phyloP scores from a whole-genome alignment of 1,140 invertebrate genomes.

The Meloidogyne hapla region DNA sequence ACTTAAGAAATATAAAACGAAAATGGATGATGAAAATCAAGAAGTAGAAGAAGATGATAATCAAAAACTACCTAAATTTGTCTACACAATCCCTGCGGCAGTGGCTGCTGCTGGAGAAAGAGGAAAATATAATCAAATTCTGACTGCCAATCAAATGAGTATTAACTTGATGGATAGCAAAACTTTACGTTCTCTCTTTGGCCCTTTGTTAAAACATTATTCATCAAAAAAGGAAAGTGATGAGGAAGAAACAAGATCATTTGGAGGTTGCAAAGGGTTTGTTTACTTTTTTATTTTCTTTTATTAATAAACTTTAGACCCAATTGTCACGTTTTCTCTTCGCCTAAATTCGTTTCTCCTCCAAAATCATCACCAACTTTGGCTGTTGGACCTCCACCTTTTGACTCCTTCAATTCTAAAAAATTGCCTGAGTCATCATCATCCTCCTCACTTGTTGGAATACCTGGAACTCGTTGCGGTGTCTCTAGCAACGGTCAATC shows the following conservation, averaged over 20 bases:
- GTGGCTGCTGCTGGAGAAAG: slow-evolving; percentile 17
- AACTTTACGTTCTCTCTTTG: slow-evolving; percentile 29
- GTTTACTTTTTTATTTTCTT: not conserved
- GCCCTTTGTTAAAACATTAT: not conserved
- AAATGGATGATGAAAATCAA: not conserved
- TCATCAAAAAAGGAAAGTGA: not conserved
- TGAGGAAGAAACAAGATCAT: not conserved
- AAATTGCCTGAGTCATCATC: not conserved
- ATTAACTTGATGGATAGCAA: slow-evolving; percentile 48
- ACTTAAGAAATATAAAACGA: not conserved
- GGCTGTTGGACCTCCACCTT: not conserved
- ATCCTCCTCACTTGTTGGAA: slow-evolving; percentile 9
- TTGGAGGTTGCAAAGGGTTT: slow-evolving; percentile 1
- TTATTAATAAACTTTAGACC: not conserved
- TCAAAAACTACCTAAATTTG: slow-evolving; percentile 19
- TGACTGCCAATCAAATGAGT: slow-evolving; percentile 51
- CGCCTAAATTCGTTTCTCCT: not conserved
- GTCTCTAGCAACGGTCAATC: slow-evolving; percentile 4
- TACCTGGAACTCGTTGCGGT: slow-evolving; percentile 33
- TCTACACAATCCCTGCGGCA: slow-evolving; percentile 40
- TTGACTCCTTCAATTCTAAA: not conserved
- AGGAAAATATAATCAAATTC: slow-evolving; percentile 49
- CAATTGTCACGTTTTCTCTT: not conserved
- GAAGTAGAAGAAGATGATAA: not conserved
- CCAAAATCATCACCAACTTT: not conserved